phyloP scores from a whole-genome alignment of 2,888 invertebrate genomes.

The Drosophila fungiperda region DNA sequence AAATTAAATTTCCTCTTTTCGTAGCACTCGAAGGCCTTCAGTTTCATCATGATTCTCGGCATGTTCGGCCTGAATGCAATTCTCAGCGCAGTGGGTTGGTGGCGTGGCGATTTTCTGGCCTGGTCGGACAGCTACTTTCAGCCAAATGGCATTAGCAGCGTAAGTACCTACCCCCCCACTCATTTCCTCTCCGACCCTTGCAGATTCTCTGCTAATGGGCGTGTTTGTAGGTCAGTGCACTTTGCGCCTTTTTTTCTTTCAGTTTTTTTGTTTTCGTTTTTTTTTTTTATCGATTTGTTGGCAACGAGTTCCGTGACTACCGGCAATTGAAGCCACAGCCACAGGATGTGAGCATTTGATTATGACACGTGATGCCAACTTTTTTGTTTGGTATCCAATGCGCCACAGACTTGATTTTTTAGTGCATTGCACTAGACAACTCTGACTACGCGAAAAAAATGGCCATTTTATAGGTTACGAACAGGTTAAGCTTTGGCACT shows the following conservation, averaged over 20 bases:
- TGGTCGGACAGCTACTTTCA: slow-evolving; percentile 83
- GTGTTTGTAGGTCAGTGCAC: slow-evolving; percentile 77
- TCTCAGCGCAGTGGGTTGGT: slow-evolving; percentile 83
- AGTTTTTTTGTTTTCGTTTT: slow-evolving; percentile 10
- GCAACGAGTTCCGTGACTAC: slow-evolving; percentile 64
- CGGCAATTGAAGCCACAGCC: slow-evolving; percentile 65
- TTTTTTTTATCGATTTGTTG: slow-evolving; percentile 64
- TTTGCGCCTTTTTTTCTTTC: slow-evolving; percentile 39
- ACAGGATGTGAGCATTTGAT: slow-evolving; percentile 76
- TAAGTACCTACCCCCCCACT: slow-evolving; percentile 62
- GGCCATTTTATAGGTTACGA: no score
- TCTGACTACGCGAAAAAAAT: neutral
- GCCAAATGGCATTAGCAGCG: slow-evolving; percentile 84
- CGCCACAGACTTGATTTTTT: neutral
- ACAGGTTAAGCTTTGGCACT: no score
- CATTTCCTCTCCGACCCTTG: neutral
- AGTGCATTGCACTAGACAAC: no score
- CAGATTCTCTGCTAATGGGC: slow-evolving; percentile 31
- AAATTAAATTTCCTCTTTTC: neutral
- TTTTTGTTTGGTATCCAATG: slow-evolving; percentile 25
- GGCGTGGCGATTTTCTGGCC: slow-evolving; percentile 81
- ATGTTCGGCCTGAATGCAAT: slow-evolving; percentile 84
- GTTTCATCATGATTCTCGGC: slow-evolving; percentile 84
- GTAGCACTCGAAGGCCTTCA: slow-evolving; percentile 84
- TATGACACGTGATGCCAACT: slow-evolving; percentile 65